phyloP scores from a whole-genome alignment of 2,797 vertebrate species.

The Petrocephalus sullivani region DNA sequence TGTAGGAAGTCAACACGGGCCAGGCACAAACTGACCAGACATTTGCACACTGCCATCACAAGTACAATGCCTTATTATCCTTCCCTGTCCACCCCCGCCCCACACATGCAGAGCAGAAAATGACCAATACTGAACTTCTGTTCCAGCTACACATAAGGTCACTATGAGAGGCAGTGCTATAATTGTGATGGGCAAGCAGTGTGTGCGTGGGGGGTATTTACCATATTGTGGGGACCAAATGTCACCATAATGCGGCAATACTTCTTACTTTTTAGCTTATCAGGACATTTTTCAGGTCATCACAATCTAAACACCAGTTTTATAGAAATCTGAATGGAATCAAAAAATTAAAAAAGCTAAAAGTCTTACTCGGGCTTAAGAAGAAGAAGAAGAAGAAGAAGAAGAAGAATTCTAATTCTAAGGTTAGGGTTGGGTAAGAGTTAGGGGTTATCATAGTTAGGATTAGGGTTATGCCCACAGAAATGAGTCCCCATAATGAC shows the following conservation, averaged over 20 bases:
- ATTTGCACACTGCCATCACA: neutral
- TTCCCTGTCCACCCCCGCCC: neutral
- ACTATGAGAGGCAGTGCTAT: constrained; percentile 21
- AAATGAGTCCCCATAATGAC: neutral
- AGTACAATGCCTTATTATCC: constrained; percentile 10
- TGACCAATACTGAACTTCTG: constrained; percentile 31
- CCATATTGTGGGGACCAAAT: neutral
- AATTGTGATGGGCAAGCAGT: constrained; percentile 17
- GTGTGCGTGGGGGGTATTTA: constrained; percentile 22
- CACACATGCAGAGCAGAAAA: neutral
- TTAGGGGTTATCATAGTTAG: neutral
- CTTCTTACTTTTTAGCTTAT: neutral
- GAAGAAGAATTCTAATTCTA: too few species aligned
- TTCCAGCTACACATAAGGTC: constrained; percentile 26
- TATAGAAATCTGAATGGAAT: neutral
- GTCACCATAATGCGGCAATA: neutral
- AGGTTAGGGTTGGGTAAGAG: neutral
- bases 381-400: too few species aligned
- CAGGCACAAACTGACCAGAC: neutral
- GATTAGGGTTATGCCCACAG: neutral
- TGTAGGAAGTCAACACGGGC: neutral
- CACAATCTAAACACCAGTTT: neutral
- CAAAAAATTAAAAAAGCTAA: neutral
- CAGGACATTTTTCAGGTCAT: neutral
- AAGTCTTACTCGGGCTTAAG: neutral